These are phyloP conservation scores for Daphoenositta chrysoptera DNA, from an alignment of 2,113 vertebrate genomes.

Conservation along the genomic window DNA sequence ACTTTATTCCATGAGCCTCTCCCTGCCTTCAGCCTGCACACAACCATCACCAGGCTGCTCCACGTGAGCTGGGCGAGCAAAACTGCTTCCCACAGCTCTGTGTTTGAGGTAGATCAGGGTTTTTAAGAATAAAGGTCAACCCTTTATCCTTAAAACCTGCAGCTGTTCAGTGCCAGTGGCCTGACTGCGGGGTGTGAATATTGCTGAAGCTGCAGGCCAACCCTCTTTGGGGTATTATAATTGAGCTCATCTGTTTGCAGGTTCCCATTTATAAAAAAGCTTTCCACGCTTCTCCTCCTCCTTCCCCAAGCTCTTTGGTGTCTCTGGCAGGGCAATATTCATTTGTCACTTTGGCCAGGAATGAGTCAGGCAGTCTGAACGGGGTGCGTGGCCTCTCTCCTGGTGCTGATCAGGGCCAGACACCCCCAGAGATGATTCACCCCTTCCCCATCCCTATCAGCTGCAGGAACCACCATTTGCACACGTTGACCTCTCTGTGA, in stretches of 20 bases:
- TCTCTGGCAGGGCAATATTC: neutral
- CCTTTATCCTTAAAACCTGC: neutral
- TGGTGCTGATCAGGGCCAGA: neutral
- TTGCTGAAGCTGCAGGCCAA: neutral
- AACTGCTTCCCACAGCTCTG: neutral
- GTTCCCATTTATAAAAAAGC: neutral
- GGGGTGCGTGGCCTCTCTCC: neutral
- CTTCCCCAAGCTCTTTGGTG: neutral
- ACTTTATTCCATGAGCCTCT: neutral
- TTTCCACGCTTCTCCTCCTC: neutral
- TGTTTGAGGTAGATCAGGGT: neutral
- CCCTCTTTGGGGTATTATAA: neutral
- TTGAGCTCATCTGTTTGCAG: neutral
- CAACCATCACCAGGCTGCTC: neutral
- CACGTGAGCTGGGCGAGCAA: neutral
- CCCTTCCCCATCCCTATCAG: neutral
- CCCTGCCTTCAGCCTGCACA: neutral
- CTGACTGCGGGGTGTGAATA: neutral
- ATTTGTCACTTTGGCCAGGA: neutral
- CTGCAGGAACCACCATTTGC: neutral
- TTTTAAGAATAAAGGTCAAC: neutral
- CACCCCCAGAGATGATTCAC: neutral
- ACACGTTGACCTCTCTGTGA: neutral
- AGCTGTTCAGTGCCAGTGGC: neutral
- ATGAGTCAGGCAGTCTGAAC: neutral